Evolutionary conservation across 2,888 invertebrate species (phyloP).

Genomic region (Eupsilia transversa): DNA sequence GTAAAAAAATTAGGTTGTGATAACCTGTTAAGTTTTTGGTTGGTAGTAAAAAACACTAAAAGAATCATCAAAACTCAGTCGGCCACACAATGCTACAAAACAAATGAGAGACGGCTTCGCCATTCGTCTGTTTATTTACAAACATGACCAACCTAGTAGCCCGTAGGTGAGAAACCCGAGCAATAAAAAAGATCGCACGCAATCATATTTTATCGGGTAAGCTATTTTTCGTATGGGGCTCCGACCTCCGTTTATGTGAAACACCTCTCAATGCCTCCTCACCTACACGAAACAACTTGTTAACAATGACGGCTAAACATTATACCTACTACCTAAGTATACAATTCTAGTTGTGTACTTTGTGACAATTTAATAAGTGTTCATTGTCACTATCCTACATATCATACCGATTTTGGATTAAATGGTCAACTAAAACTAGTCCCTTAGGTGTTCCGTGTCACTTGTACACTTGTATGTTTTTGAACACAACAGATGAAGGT

Average conservation of each 20-base stretch:
- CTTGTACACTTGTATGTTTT: constrained; percentile 1
- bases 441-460: constrained; percentile 1
- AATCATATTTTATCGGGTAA: constrained; percentile 88
- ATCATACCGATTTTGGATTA: neutral
- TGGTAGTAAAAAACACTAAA: neutral
- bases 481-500: constrained; percentile 8
- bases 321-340: neutral
- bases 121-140: constrained; percentile 66
- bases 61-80: neutral
- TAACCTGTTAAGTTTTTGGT: neutral
- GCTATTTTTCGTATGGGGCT: constrained; percentile 79
- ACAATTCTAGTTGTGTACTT: neutral
- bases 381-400: neutral
- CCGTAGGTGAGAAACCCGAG: constrained; percentile 63
- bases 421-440: neutral
- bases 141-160: constrained; percentile 64
- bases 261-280: constrained; percentile 80
- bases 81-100: constrained; percentile 42
- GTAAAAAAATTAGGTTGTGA: neutral
- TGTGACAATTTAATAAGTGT: neutral
- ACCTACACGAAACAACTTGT: constrained; percentile 81
- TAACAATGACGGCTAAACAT: constrained; percentile 76
- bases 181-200: constrained; percentile 85
- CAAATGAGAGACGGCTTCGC: constrained; percentile 44
- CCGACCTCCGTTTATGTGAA: constrained; percentile 75